Percentiles rank a stretch among this genome's conserved stretches.
These are phyloP conservation scores for Planiliza haematocheilus DNA, from an alignment of 2,113 vertebrate genomes.

Conservation along the genomic window DNA sequence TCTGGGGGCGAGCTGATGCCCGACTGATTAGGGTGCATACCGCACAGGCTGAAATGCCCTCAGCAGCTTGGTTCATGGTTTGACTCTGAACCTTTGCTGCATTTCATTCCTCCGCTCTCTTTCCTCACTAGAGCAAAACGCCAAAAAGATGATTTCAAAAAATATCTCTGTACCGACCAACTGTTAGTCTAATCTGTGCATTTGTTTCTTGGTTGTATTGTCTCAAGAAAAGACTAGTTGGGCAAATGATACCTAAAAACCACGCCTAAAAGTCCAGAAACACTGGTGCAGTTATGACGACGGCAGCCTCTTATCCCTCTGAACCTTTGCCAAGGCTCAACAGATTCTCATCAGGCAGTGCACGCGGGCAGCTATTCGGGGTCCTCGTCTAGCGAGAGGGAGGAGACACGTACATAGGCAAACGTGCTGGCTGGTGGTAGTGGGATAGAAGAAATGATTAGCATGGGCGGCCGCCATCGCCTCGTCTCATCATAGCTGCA, in stretches of 20 bases:
- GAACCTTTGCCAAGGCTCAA: background rate
- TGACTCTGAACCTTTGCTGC: background rate
- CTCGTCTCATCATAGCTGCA: conserved; percentile 40
- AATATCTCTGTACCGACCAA: too few species aligned
- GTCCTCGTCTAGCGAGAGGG: conserved; percentile 48
- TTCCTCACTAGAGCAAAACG: background rate
- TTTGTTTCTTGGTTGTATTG: too few species aligned
- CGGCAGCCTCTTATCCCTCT: background rate
- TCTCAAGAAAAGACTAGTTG: too few species aligned
- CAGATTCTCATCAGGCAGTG: conserved; percentile 50
- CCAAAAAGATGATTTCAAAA: background rate
- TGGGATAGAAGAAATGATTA: conserved; percentile 52
- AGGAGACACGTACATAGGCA: conserved; percentile 17
- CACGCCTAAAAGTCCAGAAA: too few species aligned
- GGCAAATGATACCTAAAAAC: too few species aligned
- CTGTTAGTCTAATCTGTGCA: too few species aligned
- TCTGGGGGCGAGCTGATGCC: background rate
- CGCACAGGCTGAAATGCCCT: background rate
- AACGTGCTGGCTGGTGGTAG: conserved; percentile 27
- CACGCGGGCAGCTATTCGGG: conserved; percentile 49
- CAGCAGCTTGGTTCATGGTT: background rate
- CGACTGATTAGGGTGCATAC: background rate
- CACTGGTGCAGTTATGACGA: too few species aligned
- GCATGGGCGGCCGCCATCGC: conserved; percentile 46
- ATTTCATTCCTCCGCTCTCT: background rate